Percentiles rank a stretch among this genome's conserved stretches.
Conservation (phyloP, 2,888 invertebrate species). For the Oscheius onirici region DNA sequence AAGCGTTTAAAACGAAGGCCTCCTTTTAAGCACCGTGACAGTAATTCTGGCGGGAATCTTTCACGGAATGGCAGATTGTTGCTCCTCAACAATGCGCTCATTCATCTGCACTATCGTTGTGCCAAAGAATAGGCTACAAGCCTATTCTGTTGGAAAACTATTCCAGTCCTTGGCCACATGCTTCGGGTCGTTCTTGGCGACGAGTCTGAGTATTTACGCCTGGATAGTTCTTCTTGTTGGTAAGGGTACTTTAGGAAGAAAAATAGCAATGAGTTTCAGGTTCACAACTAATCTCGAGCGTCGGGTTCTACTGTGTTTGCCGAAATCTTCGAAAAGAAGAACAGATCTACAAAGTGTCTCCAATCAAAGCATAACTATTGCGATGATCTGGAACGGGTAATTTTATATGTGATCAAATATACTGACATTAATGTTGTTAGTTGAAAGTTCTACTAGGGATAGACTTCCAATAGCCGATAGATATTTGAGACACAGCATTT, state of each 20-base stretch:
- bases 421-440: too few species aligned
- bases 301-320: constrained; percentile 16
- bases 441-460: too few species aligned
- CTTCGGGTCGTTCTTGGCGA: constrained; percentile 23
- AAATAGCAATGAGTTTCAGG: not conserved
- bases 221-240: constrained; percentile 28
- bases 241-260: not conserved
- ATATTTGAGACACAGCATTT: too few species aligned
- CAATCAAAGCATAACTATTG: not conserved
- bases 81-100: constrained; percentile 35
- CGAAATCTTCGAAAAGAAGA: constrained; percentile 12
- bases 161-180: constrained; percentile 36
- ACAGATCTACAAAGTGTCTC: constrained; percentile 1
- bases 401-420: too few species aligned
- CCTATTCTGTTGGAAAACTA: constrained; percentile 32
- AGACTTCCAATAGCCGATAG: too few species aligned
- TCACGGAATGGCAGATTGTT: constrained; percentile 33
- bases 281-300: not conserved
- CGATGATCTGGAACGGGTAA: not conserved
- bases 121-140: constrained; percentile 29
- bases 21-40: constrained; percentile 14
- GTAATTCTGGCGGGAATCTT: constrained; percentile 12
- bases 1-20: too few species aligned
- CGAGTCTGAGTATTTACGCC: constrained; percentile 11
- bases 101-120: constrained; percentile 30